Evolutionary conservation across 2,888 invertebrate genomes (phyloP).

Genomic region (Anthophora plumipes): DNA sequence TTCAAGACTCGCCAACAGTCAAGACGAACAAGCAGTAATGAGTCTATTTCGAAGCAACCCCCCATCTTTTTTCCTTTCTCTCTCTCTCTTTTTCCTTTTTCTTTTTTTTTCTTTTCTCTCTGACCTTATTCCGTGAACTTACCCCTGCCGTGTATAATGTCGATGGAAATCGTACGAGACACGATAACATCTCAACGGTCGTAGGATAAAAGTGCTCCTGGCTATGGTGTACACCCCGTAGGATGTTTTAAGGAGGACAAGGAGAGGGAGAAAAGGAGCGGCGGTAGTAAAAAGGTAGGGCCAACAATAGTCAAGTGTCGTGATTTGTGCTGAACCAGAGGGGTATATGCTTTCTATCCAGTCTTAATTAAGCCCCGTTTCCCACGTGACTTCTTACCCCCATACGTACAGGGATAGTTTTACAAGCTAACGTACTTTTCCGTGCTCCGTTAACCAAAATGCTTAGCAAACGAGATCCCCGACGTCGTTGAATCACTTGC

Average conservation of each 20-base stretch:
- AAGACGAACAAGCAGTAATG: slow-evolving; percentile 58
- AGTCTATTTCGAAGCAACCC: slow-evolving; percentile 67
- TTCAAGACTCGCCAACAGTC: slow-evolving; percentile 30
- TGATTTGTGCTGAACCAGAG: slow-evolving; percentile 70
- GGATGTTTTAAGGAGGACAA: slow-evolving; percentile 18
- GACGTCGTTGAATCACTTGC: slow-evolving; percentile 62
- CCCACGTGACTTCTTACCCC: slow-evolving; percentile 74
- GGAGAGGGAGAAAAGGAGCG: slow-evolving; percentile 35
- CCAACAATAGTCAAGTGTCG: slow-evolving; percentile 73
- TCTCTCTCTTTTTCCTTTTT: neutral
- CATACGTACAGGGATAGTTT: slow-evolving; percentile 50
- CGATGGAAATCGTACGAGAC: slow-evolving; percentile 63
- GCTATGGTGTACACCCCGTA: slow-evolving; percentile 20
- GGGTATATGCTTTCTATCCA: slow-evolving; percentile 64
- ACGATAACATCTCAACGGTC: slow-evolving; percentile 73
- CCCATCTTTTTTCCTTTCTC: neutral
- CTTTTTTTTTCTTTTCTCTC: neutral
- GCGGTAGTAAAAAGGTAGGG: slow-evolving; percentile 67
- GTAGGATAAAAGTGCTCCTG: slow-evolving; percentile 34
- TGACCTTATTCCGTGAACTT: slow-evolving; percentile 48
- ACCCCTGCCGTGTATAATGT: slow-evolving; percentile 67
- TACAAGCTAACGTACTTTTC: slow-evolving; percentile 69
- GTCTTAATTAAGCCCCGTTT: slow-evolving; percentile 73
- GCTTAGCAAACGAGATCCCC: slow-evolving; percentile 52
- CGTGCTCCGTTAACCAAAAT: slow-evolving; percentile 66